Evolutionary conservation across 1,140 invertebrate species (phyloP).

Genomic region (Monochamus saltuarius): DNA sequence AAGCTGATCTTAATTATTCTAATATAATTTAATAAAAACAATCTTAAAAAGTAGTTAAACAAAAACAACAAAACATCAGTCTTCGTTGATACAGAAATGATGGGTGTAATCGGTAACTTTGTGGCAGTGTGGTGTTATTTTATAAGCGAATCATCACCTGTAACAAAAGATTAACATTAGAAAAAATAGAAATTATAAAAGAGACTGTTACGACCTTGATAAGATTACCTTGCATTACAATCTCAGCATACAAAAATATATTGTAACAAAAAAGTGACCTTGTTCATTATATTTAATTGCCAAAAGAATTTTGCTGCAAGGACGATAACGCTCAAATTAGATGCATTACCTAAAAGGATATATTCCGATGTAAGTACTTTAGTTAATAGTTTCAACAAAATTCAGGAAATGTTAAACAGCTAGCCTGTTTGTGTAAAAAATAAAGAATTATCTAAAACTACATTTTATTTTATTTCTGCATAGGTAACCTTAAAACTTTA

Average conservation of each 20-base stretch:
- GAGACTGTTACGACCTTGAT: slow-evolving; percentile 13
- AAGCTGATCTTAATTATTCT: slow-evolving; percentile 39
- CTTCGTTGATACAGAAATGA: slow-evolving; percentile 45
- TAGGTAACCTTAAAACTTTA: slow-evolving; percentile 12
- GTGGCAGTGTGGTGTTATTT: slow-evolving; percentile 43
- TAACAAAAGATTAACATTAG: slow-evolving; percentile 14
- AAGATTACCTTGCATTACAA: slow-evolving; percentile 7
- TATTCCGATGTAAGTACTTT: too few relatives aligned
- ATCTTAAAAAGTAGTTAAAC: slow-evolving; percentile 41
- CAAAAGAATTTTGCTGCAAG: too few relatives aligned
- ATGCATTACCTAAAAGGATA: too few relatives aligned
- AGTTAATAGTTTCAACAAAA: too few relatives aligned
- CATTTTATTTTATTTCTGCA: background rate
- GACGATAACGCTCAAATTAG: too few relatives aligned
- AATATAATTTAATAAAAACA: slow-evolving; percentile 50
- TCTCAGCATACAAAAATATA: background rate
- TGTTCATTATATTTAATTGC: slow-evolving; percentile 1
- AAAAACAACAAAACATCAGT: slow-evolving; percentile 49
- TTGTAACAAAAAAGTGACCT: background rate
- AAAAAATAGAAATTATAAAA: slow-evolving; percentile 1
- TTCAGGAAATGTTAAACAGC: too few relatives aligned
- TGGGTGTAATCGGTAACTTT: slow-evolving; percentile 43
- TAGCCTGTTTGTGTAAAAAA: too few relatives aligned
- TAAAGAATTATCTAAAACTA: too few relatives aligned
- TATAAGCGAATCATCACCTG: slow-evolving; percentile 10